phyloP scores from a whole-genome alignment of 2,797 vertebrate genomes.

The Lithobates sylvaticus region DNA sequence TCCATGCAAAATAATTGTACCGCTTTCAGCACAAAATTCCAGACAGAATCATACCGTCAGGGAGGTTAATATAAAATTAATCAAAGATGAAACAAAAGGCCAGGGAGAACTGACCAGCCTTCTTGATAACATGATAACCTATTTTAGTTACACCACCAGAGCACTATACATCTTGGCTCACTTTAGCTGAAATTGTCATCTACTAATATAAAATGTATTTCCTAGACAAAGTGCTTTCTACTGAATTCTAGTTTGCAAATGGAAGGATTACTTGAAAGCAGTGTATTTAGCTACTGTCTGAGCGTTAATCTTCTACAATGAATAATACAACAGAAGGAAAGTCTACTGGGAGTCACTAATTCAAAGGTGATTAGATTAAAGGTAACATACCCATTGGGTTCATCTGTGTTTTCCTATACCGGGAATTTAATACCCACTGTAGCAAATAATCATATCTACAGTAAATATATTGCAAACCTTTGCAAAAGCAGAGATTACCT shows the following conservation, averaged over 20 bases:
- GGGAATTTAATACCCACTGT: neutral
- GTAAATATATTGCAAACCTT: too few relatives aligned
- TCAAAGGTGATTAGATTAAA: constrained; percentile 19
- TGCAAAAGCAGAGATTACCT: too few relatives aligned
- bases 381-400: neutral
- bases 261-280: neutral
- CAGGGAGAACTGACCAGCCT: too few relatives aligned
- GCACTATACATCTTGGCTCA: neutral
- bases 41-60: too few relatives aligned
- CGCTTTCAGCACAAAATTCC: too few relatives aligned
- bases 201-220: neutral
- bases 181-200: neutral
- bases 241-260: neutral
- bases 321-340: neutral
- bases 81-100: too few relatives aligned
- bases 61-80: too few relatives aligned
- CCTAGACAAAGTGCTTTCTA: neutral
- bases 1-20: too few relatives aligned
- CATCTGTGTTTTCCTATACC: neutral
- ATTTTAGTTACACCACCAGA: too few relatives aligned
- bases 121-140: too few relatives aligned
- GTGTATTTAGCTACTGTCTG: neutral
- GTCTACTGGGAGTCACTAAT: neutral
- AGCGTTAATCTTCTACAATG: constrained; percentile 13
- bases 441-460: neutral